phyloP scores from a whole-genome alignment of 2,888 invertebrate species.

The Cerastis rubricosa region DNA sequence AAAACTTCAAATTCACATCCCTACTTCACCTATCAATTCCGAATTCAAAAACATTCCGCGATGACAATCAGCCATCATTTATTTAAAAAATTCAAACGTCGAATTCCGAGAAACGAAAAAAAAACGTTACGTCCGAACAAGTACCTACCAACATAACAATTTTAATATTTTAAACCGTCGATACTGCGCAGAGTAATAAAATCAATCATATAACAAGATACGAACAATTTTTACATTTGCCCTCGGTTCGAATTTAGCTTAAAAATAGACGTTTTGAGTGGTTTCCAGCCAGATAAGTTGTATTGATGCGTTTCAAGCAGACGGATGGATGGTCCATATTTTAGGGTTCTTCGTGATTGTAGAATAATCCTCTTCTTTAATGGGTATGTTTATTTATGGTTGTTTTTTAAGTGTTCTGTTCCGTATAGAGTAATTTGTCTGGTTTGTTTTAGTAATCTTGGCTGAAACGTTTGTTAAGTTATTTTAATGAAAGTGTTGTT shows the following conservation, averaged over 20 bases:
- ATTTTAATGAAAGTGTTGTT: slow-evolving; percentile 18
- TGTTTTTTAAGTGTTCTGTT: slow-evolving; percentile 62
- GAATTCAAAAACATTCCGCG: slow-evolving; percentile 51
- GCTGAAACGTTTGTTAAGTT: slow-evolving; percentile 26
- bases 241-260: slow-evolving; percentile 81
- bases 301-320: slow-evolving; percentile 84
- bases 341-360: slow-evolving; percentile 74
- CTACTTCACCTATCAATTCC: slow-evolving; percentile 27
- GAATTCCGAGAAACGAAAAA: slow-evolving; percentile 70
- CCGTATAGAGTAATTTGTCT: slow-evolving; percentile 40
- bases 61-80: slow-evolving; percentile 56
- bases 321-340: slow-evolving; percentile 81
- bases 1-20: slow-evolving; percentile 17
- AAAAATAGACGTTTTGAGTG: slow-evolving; percentile 90
- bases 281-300: slow-evolving; percentile 84
- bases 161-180: slow-evolving; percentile 84
- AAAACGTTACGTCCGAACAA: slow-evolving; percentile 73
- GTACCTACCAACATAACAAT: slow-evolving; percentile 66
- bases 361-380: slow-evolving; percentile 72
- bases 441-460: slow-evolving; percentile 40
- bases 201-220: slow-evolving; percentile 89
- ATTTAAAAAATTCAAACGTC: slow-evolving; percentile 58
- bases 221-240: slow-evolving; percentile 86
- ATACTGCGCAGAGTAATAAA: slow-evolving; percentile 85
- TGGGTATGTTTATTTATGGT: slow-evolving; percentile 63